These are phyloP conservation scores for Rhipidura dahli DNA, from an alignment of 2,113 vertebrate genomes.

Conservation along the genomic window DNA sequence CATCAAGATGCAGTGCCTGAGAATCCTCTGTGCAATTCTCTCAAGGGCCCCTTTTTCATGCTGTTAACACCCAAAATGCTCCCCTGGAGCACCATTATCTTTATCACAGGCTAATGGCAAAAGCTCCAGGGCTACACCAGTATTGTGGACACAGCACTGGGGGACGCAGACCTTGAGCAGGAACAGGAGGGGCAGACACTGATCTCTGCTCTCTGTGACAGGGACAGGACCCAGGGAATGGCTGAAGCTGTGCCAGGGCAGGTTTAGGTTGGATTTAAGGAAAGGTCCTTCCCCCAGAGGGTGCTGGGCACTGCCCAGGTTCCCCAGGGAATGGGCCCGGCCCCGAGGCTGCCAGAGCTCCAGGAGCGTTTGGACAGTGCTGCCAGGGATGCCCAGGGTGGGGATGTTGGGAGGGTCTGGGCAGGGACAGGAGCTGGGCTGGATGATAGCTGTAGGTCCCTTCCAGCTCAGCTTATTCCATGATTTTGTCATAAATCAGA, in stretches of 20 bases:
- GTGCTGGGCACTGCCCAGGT: background rate
- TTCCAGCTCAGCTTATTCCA: rapidly evolving
- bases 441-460: too few species aligned
- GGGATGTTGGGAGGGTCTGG: background rate
- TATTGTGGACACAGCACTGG: rapidly evolving
- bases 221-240: background rate
- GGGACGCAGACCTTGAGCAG: background rate
- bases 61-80: background rate
- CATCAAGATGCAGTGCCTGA: rapidly evolving
- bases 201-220: background rate
- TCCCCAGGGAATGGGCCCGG: background rate
- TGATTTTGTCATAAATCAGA: rapidly evolving
- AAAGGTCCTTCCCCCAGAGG: background rate
- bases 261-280: rapidly evolving
- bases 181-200: background rate
- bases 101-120: rapidly evolving
- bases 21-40: rapidly evolving
- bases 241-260: background rate
- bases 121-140: background rate
- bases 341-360: background rate
- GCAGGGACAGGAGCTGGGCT: background rate
- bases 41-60: background rate
- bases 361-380: background rate
- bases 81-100: rapidly evolving
- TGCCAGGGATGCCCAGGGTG: background rate